Evolutionary conservation across 2,888 invertebrate species (phyloP), one percentile per base, ranked within the genome.

Genomic region (Linnaemya vulpina): DNA sequence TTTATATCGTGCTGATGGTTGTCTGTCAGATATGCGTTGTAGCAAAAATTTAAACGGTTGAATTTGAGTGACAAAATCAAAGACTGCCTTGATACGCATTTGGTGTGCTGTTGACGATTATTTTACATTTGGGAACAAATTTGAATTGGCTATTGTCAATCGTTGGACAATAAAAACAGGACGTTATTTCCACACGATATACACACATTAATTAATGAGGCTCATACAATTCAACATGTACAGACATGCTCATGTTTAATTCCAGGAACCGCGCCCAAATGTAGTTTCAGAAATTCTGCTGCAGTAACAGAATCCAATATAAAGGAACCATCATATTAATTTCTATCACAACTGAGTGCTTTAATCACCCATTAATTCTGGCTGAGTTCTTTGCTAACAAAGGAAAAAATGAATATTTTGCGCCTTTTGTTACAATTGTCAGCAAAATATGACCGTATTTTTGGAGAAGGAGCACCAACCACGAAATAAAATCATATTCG

Each of bases 81-180:
- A 75, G 74, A 67, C 58, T 70, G 62, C 20, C 49, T 30, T 30
- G 30, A 3, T 65, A 58, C 46, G 51, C 55, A 62, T 67, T 80
- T 53, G 13, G 60, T 58, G 15, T 58, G 25, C 22, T 74, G 79
- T 60, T 51, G 74, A 71, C 75, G 20, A 58, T 71, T 46, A 71
- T 79, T 71, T 67, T 80, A 53, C 38, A 80, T 84, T 79, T 58
- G 62, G 71, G 71, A 76, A 49, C 74, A 43, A 65, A 71, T 71
- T 60, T 20, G 20, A 65, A 75, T 76, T 70, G 75, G 30, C 30
- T 43, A 67, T 70, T 58, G 55, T 65, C 71, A 65, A 67, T 62
- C 43, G 62, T 17, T 70, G 53, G 15, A 60, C 35, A 25, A 80
- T 76, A 67, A 76, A 67, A 40, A 60, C 38, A 83, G 55, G 35